These are phyloP conservation scores for Agelas oroides DNA, from an alignment of 37 sponge, comb jelly and placozoan genomes.

Conservation along the genomic window DNA sequence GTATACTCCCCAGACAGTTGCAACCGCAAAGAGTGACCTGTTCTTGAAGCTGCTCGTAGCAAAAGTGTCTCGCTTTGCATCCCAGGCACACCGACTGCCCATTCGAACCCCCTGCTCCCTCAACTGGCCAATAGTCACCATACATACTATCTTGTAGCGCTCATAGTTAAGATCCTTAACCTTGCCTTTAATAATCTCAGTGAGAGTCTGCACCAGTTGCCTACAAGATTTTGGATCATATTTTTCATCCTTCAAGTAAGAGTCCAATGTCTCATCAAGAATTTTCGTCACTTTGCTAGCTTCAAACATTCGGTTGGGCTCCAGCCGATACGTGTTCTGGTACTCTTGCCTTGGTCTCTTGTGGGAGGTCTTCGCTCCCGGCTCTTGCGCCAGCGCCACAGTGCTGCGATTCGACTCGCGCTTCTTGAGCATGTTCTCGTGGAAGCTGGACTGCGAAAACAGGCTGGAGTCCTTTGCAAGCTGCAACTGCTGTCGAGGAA, in stretches of 20 bases:
- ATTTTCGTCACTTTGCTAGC: constrained; percentile 65
- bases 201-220: constrained; percentile 70
- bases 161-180: constrained; percentile 89
- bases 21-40: constrained; percentile 91
- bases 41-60: constrained; percentile 82
- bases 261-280: constrained; percentile 65
- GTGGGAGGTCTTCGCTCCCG: neutral
- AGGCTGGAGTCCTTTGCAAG: constrained; percentile 56
- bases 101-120: constrained; percentile 86
- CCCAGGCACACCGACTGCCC: constrained; percentile 95
- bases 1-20: constrained; percentile 92
- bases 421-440: constrained; percentile 47
- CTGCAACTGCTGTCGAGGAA: neutral
- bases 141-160: constrained; percentile 86
- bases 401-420: constrained; percentile 18
- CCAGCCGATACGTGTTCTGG: constrained; percentile 91
- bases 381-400: constrained; percentile 59
- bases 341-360: constrained; percentile 66
- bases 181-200: constrained; percentile 74
- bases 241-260: constrained; percentile 72
- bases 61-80: constrained; percentile 89
- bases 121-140: constrained; percentile 90
- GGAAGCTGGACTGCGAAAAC: constrained; percentile 55
- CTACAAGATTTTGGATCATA: constrained; percentile 68
- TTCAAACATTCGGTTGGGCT: constrained; percentile 72